Conservation (phyloP, 1,140 invertebrate genomes). For the Nasonia giraulti region DNA sequence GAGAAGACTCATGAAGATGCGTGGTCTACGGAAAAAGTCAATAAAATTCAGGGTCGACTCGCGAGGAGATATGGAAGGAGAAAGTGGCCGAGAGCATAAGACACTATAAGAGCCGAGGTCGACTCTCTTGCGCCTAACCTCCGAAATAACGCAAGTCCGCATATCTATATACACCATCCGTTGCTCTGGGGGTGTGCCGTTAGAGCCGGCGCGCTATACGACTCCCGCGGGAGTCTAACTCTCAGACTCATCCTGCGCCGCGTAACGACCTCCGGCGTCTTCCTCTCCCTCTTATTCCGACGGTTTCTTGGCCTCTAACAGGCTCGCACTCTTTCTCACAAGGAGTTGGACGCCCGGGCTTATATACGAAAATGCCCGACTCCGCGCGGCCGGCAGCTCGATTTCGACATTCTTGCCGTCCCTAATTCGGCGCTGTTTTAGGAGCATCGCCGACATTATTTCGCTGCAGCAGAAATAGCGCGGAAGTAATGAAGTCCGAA, state of each 20-base stretch:
- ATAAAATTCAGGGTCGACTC: conserved; percentile 55
- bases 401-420: conserved; percentile 39
- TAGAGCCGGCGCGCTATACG: conserved; percentile 60
- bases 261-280: conserved; percentile 63
- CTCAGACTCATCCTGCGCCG: conserved; percentile 67
- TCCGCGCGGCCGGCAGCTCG: conserved; percentile 43
- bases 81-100: conserved; percentile 46
- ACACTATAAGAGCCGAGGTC: conserved; percentile 62
- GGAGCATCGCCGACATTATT: conserved; percentile 10
- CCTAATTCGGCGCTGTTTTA: conserved; percentile 31
- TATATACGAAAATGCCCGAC: conserved; percentile 55
- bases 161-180: not conserved
- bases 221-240: conserved; percentile 68
- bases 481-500: conserved; percentile 3
- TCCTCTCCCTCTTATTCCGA: conserved; percentile 59
- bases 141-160: conserved; percentile 65
- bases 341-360: conserved; percentile 56
- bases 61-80: not conserved
- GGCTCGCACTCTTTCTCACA: conserved; percentile 54
- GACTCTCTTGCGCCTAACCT: conserved; percentile 56
- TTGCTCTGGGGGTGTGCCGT: conserved; percentile 66
- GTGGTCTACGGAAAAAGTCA: conserved; percentile 14
- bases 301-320: conserved; percentile 61
- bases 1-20: not conserved
- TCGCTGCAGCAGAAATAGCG: conserved; percentile 4